These are phyloP conservation scores for Sylvilagus bachmani DNA, from an alignment of 2,113 vertebrate genomes.

Conservation along the genomic window DNA sequence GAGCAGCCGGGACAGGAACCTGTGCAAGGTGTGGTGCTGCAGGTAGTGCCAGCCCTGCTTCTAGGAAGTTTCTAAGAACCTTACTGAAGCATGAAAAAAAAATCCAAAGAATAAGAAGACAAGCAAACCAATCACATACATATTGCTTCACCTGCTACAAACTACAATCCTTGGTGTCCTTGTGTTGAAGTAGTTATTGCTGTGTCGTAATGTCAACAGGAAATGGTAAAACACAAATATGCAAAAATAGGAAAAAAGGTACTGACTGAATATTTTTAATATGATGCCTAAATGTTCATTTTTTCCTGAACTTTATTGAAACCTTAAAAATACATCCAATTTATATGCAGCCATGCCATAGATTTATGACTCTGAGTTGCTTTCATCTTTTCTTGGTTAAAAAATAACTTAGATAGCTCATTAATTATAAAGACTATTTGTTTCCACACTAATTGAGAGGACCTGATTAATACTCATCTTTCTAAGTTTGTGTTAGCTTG, in stretches of 20 bases:
- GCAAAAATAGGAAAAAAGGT: neutral
- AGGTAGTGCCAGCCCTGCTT: neutral
- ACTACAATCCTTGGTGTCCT: neutral
- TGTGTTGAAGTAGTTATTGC: neutral
- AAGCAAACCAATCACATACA: neutral
- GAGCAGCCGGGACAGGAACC: too few relatives aligned
- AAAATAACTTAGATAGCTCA: slow-evolving; percentile 79
- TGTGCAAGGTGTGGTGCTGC: too few relatives aligned
- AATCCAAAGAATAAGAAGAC: neutral
- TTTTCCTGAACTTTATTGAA: slow-evolving; percentile 69
- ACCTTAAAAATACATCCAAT: slow-evolving; percentile 79
- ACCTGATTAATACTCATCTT: slow-evolving; percentile 70
- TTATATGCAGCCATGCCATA: slow-evolving; percentile 39
- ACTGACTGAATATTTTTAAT: slow-evolving; percentile 15
- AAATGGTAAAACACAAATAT: slow-evolving; percentile 43
- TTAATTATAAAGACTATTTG: slow-evolving; percentile 71
- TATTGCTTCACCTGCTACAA: neutral
- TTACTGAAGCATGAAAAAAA: neutral
- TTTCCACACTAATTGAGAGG: slow-evolving; percentile 64
- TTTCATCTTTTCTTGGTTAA: slow-evolving; percentile 78
- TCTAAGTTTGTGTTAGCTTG: slow-evolving; percentile 58
- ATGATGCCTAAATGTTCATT: slow-evolving; percentile 58
- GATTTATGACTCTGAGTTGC: slow-evolving; percentile 78
- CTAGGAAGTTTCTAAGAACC: neutral
- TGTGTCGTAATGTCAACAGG: neutral